These are phyloP conservation scores for Phylloscopus whistleri DNA, from an alignment of 2,113 vertebrate species.

Conservation along the genomic window DNA sequence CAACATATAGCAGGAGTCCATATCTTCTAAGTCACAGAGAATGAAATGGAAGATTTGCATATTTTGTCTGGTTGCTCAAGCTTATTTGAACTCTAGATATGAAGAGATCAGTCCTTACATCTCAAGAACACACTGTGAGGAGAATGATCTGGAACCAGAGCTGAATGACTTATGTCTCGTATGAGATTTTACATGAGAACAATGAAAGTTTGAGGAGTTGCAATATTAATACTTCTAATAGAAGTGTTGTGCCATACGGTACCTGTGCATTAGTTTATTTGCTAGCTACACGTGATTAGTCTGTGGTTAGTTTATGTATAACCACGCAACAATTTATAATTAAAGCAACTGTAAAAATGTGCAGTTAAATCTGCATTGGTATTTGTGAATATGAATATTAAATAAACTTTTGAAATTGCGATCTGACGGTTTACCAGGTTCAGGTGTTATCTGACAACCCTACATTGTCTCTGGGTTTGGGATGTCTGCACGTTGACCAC, in stretches of 20 bases:
- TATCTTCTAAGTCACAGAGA: not conserved
- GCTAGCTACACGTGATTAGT: not conserved
- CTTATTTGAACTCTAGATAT: not conserved
- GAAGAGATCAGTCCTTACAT: not conserved
- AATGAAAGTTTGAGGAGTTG: not conserved
- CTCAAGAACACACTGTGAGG: not conserved
- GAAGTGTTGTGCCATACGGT: not conserved
- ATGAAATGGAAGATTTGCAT: not conserved
- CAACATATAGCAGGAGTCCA: not conserved
- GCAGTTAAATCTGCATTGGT: not conserved
- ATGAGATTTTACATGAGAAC: not conserved
- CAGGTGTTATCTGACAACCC: not conserved
- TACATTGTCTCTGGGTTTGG: not conserved
- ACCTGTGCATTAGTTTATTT: not conserved
- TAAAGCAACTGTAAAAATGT: not conserved
- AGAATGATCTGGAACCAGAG: not conserved
- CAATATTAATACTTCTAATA: not conserved
- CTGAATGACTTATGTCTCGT: not conserved
- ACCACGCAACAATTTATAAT: not conserved
- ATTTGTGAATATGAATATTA: not conserved
- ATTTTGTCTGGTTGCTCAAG: not conserved
- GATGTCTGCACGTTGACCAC: rapidly evolving
- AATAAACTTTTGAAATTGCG: not conserved
- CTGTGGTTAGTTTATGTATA: not conserved
- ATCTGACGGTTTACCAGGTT: not conserved